Percentiles rank a stretch among this genome's conserved stretches.
phyloP scores from a whole-genome alignment of 2,797 vertebrate species.

The Myotis daubentonii region DNA sequence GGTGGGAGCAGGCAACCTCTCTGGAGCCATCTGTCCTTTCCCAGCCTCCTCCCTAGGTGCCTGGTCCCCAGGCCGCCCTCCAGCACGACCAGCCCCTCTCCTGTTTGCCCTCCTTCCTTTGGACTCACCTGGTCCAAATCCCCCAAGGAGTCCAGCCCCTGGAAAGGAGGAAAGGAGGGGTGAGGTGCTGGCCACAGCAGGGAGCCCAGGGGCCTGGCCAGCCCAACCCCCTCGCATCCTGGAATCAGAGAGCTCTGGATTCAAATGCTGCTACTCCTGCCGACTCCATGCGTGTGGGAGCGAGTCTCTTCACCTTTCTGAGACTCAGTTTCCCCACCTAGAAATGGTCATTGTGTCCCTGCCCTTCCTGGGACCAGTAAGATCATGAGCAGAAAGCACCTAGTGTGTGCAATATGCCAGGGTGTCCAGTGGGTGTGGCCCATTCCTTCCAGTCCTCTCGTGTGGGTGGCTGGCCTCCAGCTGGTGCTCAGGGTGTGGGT shows the following conservation, averaged over 20 bases:
- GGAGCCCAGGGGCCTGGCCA: neutral
- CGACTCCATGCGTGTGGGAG: neutral
- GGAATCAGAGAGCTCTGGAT: neutral
- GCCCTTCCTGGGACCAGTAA: neutral
- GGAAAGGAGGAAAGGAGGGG: neutral
- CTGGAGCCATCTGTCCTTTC: neutral
- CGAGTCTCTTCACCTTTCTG: neutral
- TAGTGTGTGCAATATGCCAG: neutral
- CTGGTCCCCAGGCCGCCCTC: neutral
- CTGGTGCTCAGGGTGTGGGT: neutral
- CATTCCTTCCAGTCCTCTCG: neutral
- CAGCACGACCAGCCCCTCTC: neutral
- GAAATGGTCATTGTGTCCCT: neutral
- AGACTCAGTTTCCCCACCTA: neutral
- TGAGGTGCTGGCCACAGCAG: neutral
- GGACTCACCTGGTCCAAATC: constrained; percentile 62
- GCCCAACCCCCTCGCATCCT: neutral
- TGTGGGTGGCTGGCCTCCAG: constrained; percentile 33
- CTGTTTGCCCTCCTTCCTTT: neutral
- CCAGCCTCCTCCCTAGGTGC: neutral
- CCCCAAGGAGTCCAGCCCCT: constrained; percentile 61
- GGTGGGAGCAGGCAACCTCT: neutral
- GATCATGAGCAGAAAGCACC: neutral
- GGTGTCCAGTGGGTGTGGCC: neutral
- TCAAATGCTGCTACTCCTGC: neutral